Base-by-base conservation (phyloP, 2,797 vertebrate species). In the Acropternis orthonyx region DNA sequence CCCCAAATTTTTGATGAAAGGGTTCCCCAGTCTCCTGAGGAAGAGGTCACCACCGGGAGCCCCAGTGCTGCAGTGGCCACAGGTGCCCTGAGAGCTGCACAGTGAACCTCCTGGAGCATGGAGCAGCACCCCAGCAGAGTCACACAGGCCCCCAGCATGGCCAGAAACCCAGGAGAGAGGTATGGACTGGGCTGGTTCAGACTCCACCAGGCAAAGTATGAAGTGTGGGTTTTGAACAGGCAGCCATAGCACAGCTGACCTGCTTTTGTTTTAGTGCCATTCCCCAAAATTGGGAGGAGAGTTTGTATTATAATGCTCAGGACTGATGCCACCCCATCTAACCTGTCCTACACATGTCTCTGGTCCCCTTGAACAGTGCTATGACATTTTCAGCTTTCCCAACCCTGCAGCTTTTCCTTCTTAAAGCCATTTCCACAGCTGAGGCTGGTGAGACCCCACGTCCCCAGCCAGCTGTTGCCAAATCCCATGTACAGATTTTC, bases 391-490 rank as follows among this genome's bases (percentile, higher is more conserved):
- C 56, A 69, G 62, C 52, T 54, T 67, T 74, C 54, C 28, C 15
- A 28, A 12, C 37, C n/a, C 37, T 0, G 0, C 39, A 39, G 69
- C 58, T 73, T 55, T 78, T 77, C 49, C 34, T 65, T 51, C 62
- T n/a, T 34, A 32, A 81, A 80, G 61, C 37, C 11, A 3, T 71
- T 84, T 81, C 49, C 71, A 52, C 66, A 87, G 77, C 62, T 84
- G 87, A 72, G 32, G 56, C 69, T 58, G 66, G 12, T 52, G 37
- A 71, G 44, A 37, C 44, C 23, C 65, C 0, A 0, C 1, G 1
- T 83, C 51, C 52, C 36, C 44, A n/a, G 39, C 13, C 77, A 80
- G 65, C 77, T 88, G 83, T 17, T 55, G 10, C 48, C n/a, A 43
- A 61, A 54, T 46, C 44, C 52, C 34, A 1, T 1, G 2, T 14